phyloP scores from a whole-genome alignment of 2,113 vertebrate species.

The Pangasianodon hypophthalmus region DNA sequence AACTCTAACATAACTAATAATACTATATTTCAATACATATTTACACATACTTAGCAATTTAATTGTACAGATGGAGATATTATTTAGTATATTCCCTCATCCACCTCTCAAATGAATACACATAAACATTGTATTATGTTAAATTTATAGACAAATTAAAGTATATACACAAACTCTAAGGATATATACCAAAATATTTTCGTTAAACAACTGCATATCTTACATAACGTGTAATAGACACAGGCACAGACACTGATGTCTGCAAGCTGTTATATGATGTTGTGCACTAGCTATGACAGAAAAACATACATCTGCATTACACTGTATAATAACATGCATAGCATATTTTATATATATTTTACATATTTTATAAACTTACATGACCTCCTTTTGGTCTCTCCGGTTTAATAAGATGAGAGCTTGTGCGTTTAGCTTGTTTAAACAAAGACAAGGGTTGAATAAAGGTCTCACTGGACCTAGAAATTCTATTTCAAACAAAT shows the following conservation, averaged over 20 bases:
- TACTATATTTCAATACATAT: too few species aligned
- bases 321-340: neutral
- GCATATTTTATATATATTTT: neutral
- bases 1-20: too few species aligned
- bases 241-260: neutral
- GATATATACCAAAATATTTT: neutral
- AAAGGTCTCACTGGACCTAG: slow-evolving; percentile 28
- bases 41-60: neutral
- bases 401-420: slow-evolving; percentile 42
- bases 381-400: neutral
- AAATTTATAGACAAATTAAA: neutral
- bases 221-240: neutral
- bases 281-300: neutral
- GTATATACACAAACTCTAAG: neutral
- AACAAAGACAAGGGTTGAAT: slow-evolving; percentile 51
- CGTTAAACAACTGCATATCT: neutral
- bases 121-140: neutral
- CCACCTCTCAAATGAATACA: neutral
- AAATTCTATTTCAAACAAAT: slow-evolving; percentile 20
- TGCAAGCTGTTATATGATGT: neutral
- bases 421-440: slow-evolving; percentile 44
- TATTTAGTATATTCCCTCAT: neutral
- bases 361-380: neutral
- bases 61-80: neutral
- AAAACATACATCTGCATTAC: neutral